Percentiles rank a stretch among this genome's conserved stretches.
Conservation (phyloP, 2,113 vertebrate species). For the Azemiops feae region DNA sequence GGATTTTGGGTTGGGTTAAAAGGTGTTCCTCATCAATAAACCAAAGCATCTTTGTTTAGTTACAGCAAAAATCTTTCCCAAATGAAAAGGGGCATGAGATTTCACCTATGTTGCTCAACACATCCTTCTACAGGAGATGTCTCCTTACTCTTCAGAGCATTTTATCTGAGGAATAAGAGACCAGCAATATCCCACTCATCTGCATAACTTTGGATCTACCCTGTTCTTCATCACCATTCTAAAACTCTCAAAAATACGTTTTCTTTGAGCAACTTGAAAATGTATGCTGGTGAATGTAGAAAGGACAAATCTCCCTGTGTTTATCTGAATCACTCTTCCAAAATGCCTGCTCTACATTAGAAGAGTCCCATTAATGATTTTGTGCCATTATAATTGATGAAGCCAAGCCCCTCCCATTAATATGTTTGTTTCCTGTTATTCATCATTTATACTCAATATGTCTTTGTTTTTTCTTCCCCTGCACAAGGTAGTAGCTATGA, state of each 20-base stretch:
- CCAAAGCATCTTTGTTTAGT: background rate
- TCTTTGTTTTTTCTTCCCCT: background rate
- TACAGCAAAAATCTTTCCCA: background rate
- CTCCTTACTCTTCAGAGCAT: background rate
- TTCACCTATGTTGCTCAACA: background rate
- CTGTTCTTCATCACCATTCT: background rate
- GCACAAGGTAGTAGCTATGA: background rate
- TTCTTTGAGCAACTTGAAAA: background rate
- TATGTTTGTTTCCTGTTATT: conserved; percentile 1
- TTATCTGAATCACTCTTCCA: conserved; percentile 6
- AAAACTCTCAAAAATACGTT: background rate
- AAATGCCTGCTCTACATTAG: conserved; percentile 18
- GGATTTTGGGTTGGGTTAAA: background rate
- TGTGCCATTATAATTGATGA: conserved; percentile 29
- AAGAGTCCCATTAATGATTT: conserved; percentile 25
- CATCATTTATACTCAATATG: background rate
- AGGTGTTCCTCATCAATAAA: background rate
- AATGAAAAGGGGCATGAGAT: background rate
- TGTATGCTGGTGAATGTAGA: background rate
- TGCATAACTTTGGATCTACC: background rate
- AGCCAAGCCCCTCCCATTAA: background rate
- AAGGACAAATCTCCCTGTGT: conserved; percentile 2
- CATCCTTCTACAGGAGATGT: background rate
- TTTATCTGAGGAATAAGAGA: background rate
- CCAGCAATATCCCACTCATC: too few relatives aligned